A percentile compares a stretch with the other conserved stretches of the same genome.
phyloP scores from a whole-genome alignment of 2,888 invertebrate genomes.

The Globia sparganii region DNA sequence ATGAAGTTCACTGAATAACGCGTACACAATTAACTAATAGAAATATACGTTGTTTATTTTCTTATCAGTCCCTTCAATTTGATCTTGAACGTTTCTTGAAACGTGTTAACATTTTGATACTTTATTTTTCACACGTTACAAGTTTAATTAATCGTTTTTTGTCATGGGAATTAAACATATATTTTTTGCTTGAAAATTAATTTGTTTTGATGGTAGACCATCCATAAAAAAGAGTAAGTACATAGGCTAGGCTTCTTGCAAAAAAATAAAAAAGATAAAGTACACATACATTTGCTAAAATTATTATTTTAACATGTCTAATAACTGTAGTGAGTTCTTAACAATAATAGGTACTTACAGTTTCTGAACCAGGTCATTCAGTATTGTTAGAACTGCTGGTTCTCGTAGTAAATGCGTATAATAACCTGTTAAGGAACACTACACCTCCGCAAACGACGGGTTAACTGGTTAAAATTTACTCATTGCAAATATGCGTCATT shows the following conservation, averaged over 20 bases:
- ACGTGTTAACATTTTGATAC: constrained; percentile 2
- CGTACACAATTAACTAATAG: constrained; percentile 6
- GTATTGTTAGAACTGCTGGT: constrained; percentile 22
- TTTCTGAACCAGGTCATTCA: constrained; percentile 43
- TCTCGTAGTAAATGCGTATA: constrained; percentile 32
- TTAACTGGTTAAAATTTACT: constrained; percentile 32
- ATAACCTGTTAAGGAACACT: constrained; percentile 42
- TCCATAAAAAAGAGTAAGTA: background rate
- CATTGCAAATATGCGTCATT: constrained; percentile 33
- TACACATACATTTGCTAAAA: no score
- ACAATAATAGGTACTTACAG: no score
- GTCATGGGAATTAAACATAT: constrained; percentile 3
- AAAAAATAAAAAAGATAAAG: background rate
- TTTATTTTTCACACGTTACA: background rate
- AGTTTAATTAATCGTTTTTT: background rate
- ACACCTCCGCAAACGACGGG: constrained; percentile 42
- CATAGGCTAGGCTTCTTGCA: background rate
- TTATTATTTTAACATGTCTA: no score
- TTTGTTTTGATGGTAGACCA: background rate
- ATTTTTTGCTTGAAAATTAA: background rate
- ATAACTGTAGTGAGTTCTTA: no score
- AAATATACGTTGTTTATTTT: background rate
- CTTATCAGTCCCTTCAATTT: background rate
- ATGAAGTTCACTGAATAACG: constrained; percentile 33
- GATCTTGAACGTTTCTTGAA: background rate